Conservation (phyloP, 2,113 vertebrate genomes). For the Lepisosteus oculatus region DNA sequence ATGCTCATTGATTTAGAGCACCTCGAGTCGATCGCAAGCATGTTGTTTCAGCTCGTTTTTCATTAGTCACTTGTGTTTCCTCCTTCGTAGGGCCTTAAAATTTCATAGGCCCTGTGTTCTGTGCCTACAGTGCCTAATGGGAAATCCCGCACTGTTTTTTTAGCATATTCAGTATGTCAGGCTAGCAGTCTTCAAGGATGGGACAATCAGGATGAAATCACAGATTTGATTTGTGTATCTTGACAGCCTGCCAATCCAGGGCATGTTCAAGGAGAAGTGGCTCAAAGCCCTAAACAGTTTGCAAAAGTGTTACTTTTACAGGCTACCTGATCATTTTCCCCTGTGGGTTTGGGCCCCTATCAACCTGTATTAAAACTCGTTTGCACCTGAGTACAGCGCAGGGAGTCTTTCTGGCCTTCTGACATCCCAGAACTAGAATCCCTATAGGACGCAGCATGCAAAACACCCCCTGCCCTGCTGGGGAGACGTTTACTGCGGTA, state of each 20-base stretch:
- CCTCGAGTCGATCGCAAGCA: no score
- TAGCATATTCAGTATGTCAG: neutral
- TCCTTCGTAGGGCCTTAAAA: no score
- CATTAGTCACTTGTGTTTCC: no score
- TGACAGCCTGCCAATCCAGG: neutral
- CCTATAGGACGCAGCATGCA: neutral
- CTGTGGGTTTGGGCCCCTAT: neutral
- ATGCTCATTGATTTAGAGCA: no score
- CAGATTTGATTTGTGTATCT: neutral
- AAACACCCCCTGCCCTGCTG: neutral
- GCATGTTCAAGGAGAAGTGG: neutral
- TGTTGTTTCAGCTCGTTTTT: no score
- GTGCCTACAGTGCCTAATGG: no score
- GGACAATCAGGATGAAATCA: no score
- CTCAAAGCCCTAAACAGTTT: neutral
- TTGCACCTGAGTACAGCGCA: neutral
- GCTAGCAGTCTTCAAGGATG: neutral
- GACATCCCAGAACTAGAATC: neutral
- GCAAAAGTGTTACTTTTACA: neutral
- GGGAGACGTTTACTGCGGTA: no score
- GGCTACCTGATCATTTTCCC: neutral
- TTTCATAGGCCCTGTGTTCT: no score
- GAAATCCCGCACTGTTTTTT: no score
- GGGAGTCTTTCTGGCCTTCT: neutral
- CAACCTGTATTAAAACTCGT: neutral